A percentile compares a stretch with the other conserved stretches of the same genome.
phyloP scores from a whole-genome alignment of 2,113 vertebrate species.

The Octodon degus region DNA sequence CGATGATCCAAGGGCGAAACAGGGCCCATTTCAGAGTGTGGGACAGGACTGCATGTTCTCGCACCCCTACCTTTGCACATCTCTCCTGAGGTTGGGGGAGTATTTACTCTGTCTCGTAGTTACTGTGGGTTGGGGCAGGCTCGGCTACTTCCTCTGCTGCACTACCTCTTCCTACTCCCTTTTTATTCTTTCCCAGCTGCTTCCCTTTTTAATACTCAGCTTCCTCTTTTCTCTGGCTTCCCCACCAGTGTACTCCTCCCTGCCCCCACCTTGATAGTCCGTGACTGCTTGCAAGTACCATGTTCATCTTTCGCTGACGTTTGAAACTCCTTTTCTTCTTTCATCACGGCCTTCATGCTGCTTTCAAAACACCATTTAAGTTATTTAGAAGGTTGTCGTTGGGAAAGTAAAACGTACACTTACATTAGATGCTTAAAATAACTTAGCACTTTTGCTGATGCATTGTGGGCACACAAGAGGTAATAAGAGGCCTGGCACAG shows the following conservation, averaged over 20 bases:
- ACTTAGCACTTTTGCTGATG: neutral
- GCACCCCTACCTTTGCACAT: neutral
- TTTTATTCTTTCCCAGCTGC: neutral
- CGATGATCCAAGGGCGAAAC: neutral
- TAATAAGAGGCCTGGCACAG: accelerated
- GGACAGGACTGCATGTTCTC: neutral
- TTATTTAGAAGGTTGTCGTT: neutral
- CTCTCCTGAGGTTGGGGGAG: accelerated
- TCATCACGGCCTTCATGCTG: neutral
- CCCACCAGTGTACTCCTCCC: neutral
- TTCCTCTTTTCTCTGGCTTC: conserved; percentile 66
- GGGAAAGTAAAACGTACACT: neutral
- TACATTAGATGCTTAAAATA: neutral
- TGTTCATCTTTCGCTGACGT: neutral
- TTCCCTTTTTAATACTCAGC: conserved; percentile 58
- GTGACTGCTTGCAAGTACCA: neutral
- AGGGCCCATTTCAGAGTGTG: neutral
- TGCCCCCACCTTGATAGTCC: neutral
- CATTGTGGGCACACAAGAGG: neutral
- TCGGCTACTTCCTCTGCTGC: neutral
- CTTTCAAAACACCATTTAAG: neutral
- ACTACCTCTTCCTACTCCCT: neutral
- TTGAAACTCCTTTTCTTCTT: neutral
- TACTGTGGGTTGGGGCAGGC: neutral
- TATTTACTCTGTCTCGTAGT: neutral